Conservation (phyloP, 2,113 vertebrate genomes). For the Fregetta grallaria region DNA sequence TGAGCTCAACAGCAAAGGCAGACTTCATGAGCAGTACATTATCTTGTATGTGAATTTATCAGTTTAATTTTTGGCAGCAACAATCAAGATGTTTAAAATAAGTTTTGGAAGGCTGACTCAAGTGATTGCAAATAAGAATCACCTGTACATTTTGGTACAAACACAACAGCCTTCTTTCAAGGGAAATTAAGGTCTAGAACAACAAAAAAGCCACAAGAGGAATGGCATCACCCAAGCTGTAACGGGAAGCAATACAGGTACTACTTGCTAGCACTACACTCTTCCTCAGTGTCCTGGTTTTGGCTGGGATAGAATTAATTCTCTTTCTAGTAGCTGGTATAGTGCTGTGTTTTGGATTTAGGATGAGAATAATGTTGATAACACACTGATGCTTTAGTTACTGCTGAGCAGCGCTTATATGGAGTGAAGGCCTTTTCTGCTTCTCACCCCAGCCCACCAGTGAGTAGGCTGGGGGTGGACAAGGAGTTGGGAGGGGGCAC, state of each 20-base stretch:
- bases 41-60: not conserved
- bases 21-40: not conserved
- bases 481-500: too few species aligned
- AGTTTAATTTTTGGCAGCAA: not conserved
- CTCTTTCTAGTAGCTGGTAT: too few species aligned
- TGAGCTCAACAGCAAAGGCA: not conserved
- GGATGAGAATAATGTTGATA: too few species aligned
- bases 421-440: too few species aligned
- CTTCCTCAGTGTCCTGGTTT: not conserved
- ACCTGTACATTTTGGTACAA: not conserved
- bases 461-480: too few species aligned
- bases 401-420: too few species aligned
- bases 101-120: not conserved
- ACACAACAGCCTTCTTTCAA: not conserved
- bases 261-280: not conserved
- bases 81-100: not conserved
- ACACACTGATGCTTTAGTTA: too few species aligned
- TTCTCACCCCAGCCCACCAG: too few species aligned
- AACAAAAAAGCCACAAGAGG: not conserved
- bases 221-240: not conserved
- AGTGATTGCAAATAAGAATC: not conserved
- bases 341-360: too few species aligned
- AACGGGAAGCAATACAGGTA: not conserved
- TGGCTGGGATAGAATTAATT: too few species aligned
- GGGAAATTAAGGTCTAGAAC: not conserved